Evolutionary conservation across 2,113 vertebrate species (phyloP).

Genomic region (Heliornis fulica): DNA sequence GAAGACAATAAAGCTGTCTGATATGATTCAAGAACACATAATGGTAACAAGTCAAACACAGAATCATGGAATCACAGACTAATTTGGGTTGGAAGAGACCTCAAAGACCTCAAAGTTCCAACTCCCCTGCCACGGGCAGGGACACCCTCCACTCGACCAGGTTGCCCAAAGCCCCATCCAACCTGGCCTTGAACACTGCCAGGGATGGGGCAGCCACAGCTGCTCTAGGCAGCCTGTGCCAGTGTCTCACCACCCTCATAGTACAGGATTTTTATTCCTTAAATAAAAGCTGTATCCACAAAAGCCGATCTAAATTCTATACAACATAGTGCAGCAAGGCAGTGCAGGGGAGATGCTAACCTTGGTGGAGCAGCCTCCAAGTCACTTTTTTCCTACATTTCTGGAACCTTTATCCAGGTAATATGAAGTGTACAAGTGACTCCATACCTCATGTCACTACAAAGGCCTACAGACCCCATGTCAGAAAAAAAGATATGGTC

Average conservation of each 20-base stretch:
- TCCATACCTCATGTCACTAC: not conserved
- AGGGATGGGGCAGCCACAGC: too few species aligned
- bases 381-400: not conserved
- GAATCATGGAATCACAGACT: too few species aligned
- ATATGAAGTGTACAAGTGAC: not conserved
- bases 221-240: too few species aligned
- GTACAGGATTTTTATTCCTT: not conserved
- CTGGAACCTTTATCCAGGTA: not conserved
- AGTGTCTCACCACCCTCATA: too few species aligned
- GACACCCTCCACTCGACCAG: too few species aligned
- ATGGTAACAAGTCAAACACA: not conserved
- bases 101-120: too few species aligned
- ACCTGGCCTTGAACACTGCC: too few species aligned
- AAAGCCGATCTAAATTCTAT: not conserved
- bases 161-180: too few species aligned
- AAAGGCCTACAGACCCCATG: not conserved
- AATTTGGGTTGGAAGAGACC: too few species aligned
- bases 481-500: not conserved
- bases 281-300: not conserved
- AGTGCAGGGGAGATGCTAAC: not conserved
- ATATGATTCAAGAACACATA: not conserved
- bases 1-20: not conserved
- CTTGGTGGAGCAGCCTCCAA: not conserved
- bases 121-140: too few species aligned
- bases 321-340: fast-evolving